phyloP scores from a whole-genome alignment of 2,888 invertebrate species.

The Stenchaetothrips biformis region DNA sequence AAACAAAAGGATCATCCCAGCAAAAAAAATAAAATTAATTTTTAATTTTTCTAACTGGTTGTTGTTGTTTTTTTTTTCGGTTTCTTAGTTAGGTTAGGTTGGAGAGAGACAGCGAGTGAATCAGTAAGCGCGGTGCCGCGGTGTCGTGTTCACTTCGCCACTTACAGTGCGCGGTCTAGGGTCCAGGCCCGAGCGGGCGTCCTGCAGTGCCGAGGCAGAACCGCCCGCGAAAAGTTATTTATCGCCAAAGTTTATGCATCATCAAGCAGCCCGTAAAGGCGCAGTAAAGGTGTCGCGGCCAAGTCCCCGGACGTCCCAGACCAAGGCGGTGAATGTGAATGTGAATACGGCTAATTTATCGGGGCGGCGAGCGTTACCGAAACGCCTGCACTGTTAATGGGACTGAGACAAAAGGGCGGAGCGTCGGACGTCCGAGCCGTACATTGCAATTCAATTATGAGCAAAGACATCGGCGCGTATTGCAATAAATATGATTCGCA shows the following conservation, averaged over 20 bases:
- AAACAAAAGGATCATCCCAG: no score
- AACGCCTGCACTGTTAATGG: neutral
- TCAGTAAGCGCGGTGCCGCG: neutral
- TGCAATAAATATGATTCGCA: no score
- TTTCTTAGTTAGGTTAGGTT: no score
- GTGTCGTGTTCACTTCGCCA: no score
- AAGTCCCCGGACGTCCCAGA: neutral
- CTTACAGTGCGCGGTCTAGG: neutral
- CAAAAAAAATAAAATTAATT: neutral
- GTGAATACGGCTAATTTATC: neutral
- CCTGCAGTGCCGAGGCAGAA: neutral
- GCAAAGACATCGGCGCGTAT: neutral
- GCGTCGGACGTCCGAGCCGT: neutral
- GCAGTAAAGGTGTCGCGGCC: neutral
- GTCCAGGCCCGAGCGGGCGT: neutral
- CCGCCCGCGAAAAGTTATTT: neutral
- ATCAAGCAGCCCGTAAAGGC: neutral
- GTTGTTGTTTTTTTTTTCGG: no score
- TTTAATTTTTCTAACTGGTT: neutral
- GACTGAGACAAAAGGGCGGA: neutral
- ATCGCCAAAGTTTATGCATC: slow-evolving; percentile 6
- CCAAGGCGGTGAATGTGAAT: neutral
- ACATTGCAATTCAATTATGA: neutral
- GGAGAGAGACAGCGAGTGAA: neutral
- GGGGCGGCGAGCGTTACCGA: neutral